A percentile compares a stretch with the other conserved stretches of the same genome.
phyloP scores from a whole-genome alignment of 2,797 vertebrate genomes.

The Neosilurus hyrtlii region DNA sequence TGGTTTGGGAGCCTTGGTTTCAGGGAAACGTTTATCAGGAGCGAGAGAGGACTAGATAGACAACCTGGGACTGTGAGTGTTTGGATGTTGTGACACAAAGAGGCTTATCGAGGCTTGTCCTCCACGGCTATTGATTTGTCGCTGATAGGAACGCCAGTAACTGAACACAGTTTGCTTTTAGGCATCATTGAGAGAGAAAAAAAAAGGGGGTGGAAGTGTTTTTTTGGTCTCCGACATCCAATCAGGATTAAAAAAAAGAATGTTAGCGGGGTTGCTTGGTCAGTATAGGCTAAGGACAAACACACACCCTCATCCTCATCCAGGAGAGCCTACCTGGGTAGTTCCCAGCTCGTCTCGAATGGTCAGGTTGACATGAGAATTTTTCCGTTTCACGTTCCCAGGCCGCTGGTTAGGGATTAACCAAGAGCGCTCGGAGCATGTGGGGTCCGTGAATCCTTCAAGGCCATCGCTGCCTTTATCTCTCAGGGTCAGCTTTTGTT shows the following conservation, averaged over 20 bases:
- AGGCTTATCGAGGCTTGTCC: slow-evolving; percentile 44
- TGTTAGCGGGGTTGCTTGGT: background rate
- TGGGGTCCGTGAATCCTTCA: slow-evolving; percentile 50
- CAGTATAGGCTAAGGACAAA: background rate
- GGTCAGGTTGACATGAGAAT: slow-evolving; percentile 49
- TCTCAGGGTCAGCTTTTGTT: slow-evolving; percentile 55
- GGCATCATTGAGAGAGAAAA: slow-evolving; percentile 27
- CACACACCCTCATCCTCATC: slow-evolving; percentile 22
- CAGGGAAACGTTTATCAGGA: slow-evolving; percentile 40
- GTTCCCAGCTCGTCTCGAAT: slow-evolving; percentile 30
- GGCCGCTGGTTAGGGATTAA: slow-evolving; percentile 56
- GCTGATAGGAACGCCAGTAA: slow-evolving; percentile 40
- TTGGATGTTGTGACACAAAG: slow-evolving; percentile 49
- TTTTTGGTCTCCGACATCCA: background rate
- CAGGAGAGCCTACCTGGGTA: slow-evolving; percentile 31
- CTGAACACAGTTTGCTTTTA: slow-evolving; percentile 39
- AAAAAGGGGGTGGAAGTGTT: background rate
- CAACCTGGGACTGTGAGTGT: slow-evolving; percentile 30
- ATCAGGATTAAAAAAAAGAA: background rate
- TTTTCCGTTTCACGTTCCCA: slow-evolving; percentile 46
- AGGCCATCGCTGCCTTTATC: slow-evolving; percentile 53
- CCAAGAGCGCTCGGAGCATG: slow-evolving; percentile 42
- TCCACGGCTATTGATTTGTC: slow-evolving; percentile 33
- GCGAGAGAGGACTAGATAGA: slow-evolving; percentile 16
- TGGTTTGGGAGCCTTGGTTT: slow-evolving; percentile 43